Percentiles rank a stretch among this genome's conserved stretches.
phyloP scores from a whole-genome alignment of 2,113 vertebrate genomes.

The Aspiorhynchus laticeps region DNA sequence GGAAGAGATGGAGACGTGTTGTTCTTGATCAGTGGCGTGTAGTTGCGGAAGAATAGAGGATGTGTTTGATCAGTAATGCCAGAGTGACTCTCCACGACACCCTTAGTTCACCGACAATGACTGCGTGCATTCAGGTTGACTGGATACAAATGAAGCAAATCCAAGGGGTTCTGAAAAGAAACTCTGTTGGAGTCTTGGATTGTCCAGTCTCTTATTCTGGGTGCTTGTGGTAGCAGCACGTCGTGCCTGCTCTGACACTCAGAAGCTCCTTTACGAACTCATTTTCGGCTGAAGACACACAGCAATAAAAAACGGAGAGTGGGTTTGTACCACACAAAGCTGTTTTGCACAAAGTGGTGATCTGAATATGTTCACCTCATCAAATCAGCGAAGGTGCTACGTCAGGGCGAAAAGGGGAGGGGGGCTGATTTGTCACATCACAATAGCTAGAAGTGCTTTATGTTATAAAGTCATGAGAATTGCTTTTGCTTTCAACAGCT shows the following conservation, averaged over 20 bases:
- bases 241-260: conserved; percentile 80
- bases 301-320: conserved; percentile 71
- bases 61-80: conserved; percentile 39
- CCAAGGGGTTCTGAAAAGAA: conserved; percentile 28
- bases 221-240: conserved; percentile 81
- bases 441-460: conserved; percentile 68
- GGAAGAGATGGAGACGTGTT: conserved; percentile 31
- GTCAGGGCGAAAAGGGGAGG: conserved; percentile 66
- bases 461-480: conserved; percentile 56
- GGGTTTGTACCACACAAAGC: conserved; percentile 65
- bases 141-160: conserved; percentile 8
- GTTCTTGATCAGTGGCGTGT: conserved; percentile 30
- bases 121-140: conserved; percentile 45
- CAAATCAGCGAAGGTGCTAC: conserved; percentile 81
- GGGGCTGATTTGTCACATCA: conserved; percentile 77
- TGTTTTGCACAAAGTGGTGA: conserved; percentile 64
- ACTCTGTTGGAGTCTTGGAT: conserved; percentile 55
- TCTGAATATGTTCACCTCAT: conserved; percentile 92
- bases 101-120: conserved; percentile 42
- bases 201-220: conserved; percentile 69
- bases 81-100: conserved; percentile 44
- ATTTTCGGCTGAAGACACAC: conserved; percentile 83
- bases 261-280: conserved; percentile 83
- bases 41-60: conserved; percentile 48
- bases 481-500: conserved; percentile 51